Evolutionary conservation across 2,888 invertebrate species (phyloP), one percentile per base, ranked within the genome.

Genomic region (Salticus scenicus): DNA sequence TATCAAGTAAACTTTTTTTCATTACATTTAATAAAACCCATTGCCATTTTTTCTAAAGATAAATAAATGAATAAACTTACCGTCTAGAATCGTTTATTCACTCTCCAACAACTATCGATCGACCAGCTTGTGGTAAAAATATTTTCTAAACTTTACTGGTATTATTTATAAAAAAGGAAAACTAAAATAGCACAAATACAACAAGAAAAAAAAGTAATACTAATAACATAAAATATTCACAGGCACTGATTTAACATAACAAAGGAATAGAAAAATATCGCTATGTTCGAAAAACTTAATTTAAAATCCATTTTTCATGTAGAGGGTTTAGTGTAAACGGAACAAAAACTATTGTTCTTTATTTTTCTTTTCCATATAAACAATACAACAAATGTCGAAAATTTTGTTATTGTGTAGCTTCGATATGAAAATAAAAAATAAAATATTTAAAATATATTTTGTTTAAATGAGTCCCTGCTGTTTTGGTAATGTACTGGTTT

Each of bases 291-390:
- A 76, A 69, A 76, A 71, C 47, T 51, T 76, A 76, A 76, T 76
- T 76, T 76, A 76, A 76, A 67, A 76, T 71, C 33, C 51, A 57
- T 76, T 76, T 74, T 76, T 76, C 69, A 76, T 69, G 30, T 67
- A 67, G 37, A 51, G n/a, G 24, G 47, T 69, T 76, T 76, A 24
- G 20, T 57, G 57, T 57, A 57, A 57, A 57, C 57, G 57, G 24
- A 24, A 57, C 24, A 57, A 57, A 57, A 57, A 57, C 20, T 57
- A 57, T 47, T 57, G 24, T 57, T 57, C 17, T 17, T 57, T 57
- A 5, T 57, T 57, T 24, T 24, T 47, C 14, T 17, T 57, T 24
- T 57, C 5, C 17, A 24, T 57, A 57, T 57, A 57, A 57, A 57
- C 57, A 57, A 57, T 57, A 24, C 24, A 57, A 57, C 20, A 20